Evolutionary conservation across 2,113 vertebrate species (phyloP).

Genomic region (Notechis scutatus): DNA sequence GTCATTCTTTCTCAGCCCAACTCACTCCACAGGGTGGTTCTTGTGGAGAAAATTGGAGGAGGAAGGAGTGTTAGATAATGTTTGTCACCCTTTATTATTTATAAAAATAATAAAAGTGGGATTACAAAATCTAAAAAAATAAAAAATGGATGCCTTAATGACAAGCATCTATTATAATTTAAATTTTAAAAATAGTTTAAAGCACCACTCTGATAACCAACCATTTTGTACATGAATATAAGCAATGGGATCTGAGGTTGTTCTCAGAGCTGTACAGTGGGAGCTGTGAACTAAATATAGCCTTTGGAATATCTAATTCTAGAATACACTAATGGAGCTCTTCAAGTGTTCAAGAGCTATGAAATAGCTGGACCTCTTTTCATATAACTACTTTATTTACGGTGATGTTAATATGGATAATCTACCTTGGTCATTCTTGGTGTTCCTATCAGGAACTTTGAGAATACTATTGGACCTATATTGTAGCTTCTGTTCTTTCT

Average conservation of each 20-base stretch:
- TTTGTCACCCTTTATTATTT: background rate
- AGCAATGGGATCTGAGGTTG: background rate
- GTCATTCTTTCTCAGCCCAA: background rate
- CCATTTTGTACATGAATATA: background rate
- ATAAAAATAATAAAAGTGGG: background rate
- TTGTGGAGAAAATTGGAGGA: background rate
- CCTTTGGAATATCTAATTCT: background rate
- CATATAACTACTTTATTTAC: background rate
- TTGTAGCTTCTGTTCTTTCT: background rate
- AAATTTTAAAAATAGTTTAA: background rate
- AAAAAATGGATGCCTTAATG: background rate
- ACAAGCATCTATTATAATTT: background rate
- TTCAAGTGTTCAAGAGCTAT: background rate
- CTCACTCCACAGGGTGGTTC: background rate
- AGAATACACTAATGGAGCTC: background rate
- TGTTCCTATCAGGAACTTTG: conserved; percentile 11
- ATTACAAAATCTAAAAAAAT: background rate
- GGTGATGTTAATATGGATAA: background rate
- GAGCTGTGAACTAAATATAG: background rate
- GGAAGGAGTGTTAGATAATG: background rate
- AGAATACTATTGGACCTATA: background rate
- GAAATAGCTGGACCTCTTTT: background rate
- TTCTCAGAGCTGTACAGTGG: background rate
- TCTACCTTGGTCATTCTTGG: conserved; percentile 20
- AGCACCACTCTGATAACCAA: background rate